Conservation (phyloP, 2,888 invertebrate species). For the Drosophila merina region DNA sequence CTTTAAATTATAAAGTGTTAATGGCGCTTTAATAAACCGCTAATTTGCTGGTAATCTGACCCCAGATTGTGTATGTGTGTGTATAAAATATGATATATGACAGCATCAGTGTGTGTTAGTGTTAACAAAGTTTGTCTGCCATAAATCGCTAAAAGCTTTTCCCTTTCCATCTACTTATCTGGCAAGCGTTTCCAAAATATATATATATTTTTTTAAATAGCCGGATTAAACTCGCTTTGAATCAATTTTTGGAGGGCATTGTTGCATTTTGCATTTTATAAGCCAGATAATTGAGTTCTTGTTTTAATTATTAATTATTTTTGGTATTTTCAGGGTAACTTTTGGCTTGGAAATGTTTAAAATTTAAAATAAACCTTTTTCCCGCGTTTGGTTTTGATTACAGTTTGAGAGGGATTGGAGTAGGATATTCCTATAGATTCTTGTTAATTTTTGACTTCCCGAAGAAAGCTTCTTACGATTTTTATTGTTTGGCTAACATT, state of each 20-base stretch:
- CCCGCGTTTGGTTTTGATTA: conserved; percentile 19
- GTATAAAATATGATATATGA: conserved; percentile 1
- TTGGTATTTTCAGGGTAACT: conserved; percentile 3
- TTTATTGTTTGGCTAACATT: too few species aligned
- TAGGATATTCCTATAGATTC: background rate
- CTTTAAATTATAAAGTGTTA: conserved; percentile 60
- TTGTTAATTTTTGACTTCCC: too few species aligned
- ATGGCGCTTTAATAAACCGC: conserved; percentile 60
- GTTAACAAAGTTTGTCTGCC: conserved; percentile 36
- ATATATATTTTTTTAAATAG: background rate
- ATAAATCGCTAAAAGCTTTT: conserved; percentile 39
- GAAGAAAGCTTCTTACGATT: too few species aligned
- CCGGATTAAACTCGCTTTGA: conserved; percentile 2
- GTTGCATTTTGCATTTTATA: too few species aligned
- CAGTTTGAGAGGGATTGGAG: conserved; percentile 19
- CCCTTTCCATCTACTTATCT: conserved; percentile 23
- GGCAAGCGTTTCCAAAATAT: background rate
- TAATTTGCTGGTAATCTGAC: conserved; percentile 57
- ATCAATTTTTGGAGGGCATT: background rate
- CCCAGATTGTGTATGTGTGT: conserved; percentile 30
- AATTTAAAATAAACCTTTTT: conserved; percentile 1
- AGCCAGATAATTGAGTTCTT: conserved; percentile 1
- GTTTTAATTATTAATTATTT: conserved; percentile 43
- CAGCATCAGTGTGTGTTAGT: conserved; percentile 12
- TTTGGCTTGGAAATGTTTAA: conserved; percentile 21